Base-by-base conservation (phyloP, 2,888 invertebrate genomes). In the Zygogramma bicolorata region DNA sequence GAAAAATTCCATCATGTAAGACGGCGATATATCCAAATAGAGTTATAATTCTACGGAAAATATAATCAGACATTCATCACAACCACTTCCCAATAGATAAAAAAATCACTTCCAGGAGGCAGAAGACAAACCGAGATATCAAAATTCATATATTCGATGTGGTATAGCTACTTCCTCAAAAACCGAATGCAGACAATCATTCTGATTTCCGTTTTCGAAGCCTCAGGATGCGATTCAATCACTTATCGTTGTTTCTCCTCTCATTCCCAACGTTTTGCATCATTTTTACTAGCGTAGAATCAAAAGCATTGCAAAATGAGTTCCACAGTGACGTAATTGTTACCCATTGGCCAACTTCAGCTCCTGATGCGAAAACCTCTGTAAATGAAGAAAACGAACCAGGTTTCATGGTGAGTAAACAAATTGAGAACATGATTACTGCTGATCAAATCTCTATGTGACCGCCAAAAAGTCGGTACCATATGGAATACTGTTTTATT, bases 401-500 rank as follows among this genome's bases (percentile, higher is more conserved):
- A 13, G 85, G 85, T 75, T 85, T 83, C 81, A 78, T 85, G 83
- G 86, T 86, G 81, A 81, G 81, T 25, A 20, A 4, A 38, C n/a
- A 38, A 13, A n/a, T n/a, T n/a, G n/a, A n/a, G n/a, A n/a, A n/a
- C n/a, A n/a, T n/a, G n/a, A n/a, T n/a, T n/a, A n/a, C n/a, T n/a
- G n/a, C n/a, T n/a, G n/a, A n/a, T n/a, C n/a, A n/a, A n/a, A n/a
- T n/a, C n/a, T n/a, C n/a, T n/a, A n/a, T n/a, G n/a, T n/a, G n/a
- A n/a, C n/a, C n/a, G n/a, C n/a, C n/a, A n/a, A n/a, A n/a, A n/a
- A n/a, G n/a, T n/a, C n/a, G n/a, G n/a, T n/a, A n/a, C n/a, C n/a
- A n/a, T n/a, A n/a, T n/a, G n/a, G n/a, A n/a, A n/a, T n/a, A n/a
- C n/a, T n/a, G n/a, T n/a, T n/a, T n/a, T n/a, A n/a, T n/a, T n/a